A percentile compares a stretch with the other conserved stretches of the same genome.
phyloP scores from a whole-genome alignment of 2,888 invertebrate genomes.

The Choristoneura rosaceana region DNA sequence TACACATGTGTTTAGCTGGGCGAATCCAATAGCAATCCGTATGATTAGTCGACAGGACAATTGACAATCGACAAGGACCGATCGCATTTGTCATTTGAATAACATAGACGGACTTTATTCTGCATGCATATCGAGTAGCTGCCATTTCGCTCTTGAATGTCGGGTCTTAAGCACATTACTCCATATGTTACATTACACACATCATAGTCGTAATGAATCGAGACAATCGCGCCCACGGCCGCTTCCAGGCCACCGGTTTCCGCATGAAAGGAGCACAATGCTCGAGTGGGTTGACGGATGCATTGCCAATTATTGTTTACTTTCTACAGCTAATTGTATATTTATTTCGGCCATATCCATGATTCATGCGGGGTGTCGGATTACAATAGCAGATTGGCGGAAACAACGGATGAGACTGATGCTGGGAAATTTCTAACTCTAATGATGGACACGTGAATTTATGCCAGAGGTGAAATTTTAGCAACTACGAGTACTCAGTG shows the following conservation, averaged over 20 bases:
- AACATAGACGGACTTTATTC: background rate
- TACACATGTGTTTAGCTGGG: background rate
- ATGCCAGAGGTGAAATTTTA: too few species aligned
- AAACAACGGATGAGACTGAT: slow-evolving; percentile 6
- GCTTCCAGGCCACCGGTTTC: slow-evolving; percentile 66
- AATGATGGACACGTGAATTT: too few species aligned
- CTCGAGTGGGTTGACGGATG: slow-evolving; percentile 68
- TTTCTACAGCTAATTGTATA: slow-evolving; percentile 76
- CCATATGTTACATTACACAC: slow-evolving; percentile 29
- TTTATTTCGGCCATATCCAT: slow-evolving; percentile 54
- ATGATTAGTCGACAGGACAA: background rate
- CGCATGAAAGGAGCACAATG: slow-evolving; percentile 64
- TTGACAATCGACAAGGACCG: background rate
- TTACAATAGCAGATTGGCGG: slow-evolving; percentile 22
- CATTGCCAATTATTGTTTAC: slow-evolving; percentile 75
- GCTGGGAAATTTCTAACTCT: background rate
- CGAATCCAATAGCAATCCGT: background rate
- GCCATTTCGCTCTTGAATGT: background rate
- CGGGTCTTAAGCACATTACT: slow-evolving; percentile 6
- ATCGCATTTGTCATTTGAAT: background rate
- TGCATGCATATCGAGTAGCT: background rate
- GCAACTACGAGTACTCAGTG: too few species aligned
- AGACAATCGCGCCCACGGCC: slow-evolving; percentile 69
- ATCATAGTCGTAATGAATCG: slow-evolving; percentile 42
- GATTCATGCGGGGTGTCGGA: slow-evolving; percentile 54